These are phyloP conservation scores for Hydropsyche tenuis DNA, from an alignment of 1,140 invertebrate species.

Conservation along the genomic window DNA sequence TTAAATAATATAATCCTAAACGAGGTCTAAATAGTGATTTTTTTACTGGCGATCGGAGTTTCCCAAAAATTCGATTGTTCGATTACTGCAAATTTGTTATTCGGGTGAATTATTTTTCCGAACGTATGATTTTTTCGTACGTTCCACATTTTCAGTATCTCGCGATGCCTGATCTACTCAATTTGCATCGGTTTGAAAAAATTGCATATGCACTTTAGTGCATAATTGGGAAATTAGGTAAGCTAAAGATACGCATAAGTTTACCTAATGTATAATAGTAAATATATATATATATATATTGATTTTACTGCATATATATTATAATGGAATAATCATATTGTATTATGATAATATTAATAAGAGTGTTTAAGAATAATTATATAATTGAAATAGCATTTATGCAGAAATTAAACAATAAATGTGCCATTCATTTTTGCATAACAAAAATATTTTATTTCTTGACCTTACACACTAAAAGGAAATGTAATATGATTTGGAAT, in stretches of 20 bases:
- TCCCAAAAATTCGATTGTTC: no score
- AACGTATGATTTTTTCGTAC: no score
- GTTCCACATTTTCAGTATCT: no score
- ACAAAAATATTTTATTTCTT: neutral
- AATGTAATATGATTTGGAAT: no score
- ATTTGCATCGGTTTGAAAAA: no score
- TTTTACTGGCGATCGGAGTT: neutral
- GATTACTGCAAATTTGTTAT: no score
- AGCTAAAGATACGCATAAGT: slow-evolving; percentile 19
- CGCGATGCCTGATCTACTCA: no score
- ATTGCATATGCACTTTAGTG: no score
- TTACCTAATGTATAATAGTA: slow-evolving; percentile 44
- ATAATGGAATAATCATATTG: slow-evolving; percentile 49
- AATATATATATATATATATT: no score
- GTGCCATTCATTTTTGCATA: slow-evolving; percentile 51
- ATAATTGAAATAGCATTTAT: slow-evolving; percentile 49
- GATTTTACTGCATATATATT: slow-evolving; percentile 41
- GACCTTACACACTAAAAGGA: no score
- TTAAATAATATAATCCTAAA: slow-evolving; percentile 14
- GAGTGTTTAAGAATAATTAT: slow-evolving; percentile 46
- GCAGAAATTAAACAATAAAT: slow-evolving; percentile 51
- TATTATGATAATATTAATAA: slow-evolving; percentile 42
- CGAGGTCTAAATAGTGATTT: slow-evolving; percentile 10
- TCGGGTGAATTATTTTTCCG: no score
- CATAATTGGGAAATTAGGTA: slow-evolving; percentile 8